Conservation (phyloP, 2,888 invertebrate species). For the Dione juno region DNA sequence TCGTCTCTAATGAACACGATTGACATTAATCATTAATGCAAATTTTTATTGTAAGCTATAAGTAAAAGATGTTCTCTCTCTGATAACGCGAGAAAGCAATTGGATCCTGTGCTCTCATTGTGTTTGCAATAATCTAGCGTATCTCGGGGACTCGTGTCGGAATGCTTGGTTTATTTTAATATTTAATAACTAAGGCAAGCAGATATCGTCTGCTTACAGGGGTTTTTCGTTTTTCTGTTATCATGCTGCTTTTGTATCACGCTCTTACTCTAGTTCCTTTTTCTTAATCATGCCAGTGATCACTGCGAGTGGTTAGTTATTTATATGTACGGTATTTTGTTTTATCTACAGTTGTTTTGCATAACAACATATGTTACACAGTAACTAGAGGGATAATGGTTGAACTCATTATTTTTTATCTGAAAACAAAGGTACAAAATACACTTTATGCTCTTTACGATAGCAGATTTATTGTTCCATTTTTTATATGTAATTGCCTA, state of each 20-base stretch:
- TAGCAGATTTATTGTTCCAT: constrained; percentile 4
- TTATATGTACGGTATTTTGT: constrained; percentile 37
- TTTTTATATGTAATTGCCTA: neutral
- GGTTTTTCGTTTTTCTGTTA: constrained; percentile 79
- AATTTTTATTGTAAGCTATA: constrained; percentile 24
- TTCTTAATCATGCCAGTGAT: constrained; percentile 73
- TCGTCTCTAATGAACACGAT: constrained; percentile 28
- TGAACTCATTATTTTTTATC: constrained; percentile 16
- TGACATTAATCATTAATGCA: constrained; percentile 30
- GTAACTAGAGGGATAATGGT: constrained; percentile 19
- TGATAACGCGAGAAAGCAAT: constrained; percentile 62
- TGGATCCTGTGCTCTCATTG: constrained; percentile 76
- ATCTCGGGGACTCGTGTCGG: constrained; percentile 80
- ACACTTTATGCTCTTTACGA: constrained; percentile 10
- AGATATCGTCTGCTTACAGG: constrained; percentile 77
- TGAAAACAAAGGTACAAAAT: constrained; percentile 6
- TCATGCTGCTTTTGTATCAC: constrained; percentile 80
- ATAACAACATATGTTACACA: constrained; percentile 41
- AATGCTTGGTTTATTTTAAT: constrained; percentile 83
- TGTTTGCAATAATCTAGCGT: constrained; percentile 78
- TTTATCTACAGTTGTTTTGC: constrained; percentile 37
- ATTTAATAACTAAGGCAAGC: constrained; percentile 81
- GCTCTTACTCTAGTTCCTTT: constrained; percentile 65
- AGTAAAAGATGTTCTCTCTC: constrained; percentile 22
- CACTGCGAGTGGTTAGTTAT: constrained; percentile 56